These are phyloP conservation scores for Rhopilema esculentum DNA, from an alignment of 30 jellyfish, hydroid and myxozoan genomes.

Conservation along the genomic window DNA sequence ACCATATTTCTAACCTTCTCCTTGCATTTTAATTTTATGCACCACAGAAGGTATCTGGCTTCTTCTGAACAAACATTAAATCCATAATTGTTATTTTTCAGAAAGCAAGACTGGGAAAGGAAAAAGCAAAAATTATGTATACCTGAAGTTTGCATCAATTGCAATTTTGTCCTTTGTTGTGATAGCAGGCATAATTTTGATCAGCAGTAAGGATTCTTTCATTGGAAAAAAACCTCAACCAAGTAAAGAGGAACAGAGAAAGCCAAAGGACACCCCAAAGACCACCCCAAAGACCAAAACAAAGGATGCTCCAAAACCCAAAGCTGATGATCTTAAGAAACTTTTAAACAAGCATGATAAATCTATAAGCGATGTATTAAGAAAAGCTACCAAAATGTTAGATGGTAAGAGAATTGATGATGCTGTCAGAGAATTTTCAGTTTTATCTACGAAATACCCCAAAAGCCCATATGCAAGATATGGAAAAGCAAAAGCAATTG, in stretches of 20 bases:
- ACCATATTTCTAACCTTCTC: no score
- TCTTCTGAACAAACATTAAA: not conserved
- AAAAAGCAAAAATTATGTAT: not conserved
- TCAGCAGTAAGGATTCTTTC: not conserved
- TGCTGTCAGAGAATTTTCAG: conserved; percentile 58
- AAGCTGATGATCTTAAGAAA: not conserved
- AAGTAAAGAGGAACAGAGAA: not conserved
- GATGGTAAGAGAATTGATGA: conserved; percentile 55
- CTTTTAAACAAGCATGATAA: conserved; percentile 68
- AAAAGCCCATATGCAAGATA: conserved; percentile 82
- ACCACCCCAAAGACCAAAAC: not conserved
- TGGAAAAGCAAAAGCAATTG: conserved; percentile 82
- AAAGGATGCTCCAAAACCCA: conserved; percentile 7
- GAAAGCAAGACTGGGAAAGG: not conserved
- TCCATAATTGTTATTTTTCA: not conserved
- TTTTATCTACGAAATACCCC: conserved; percentile 44
- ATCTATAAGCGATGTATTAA: conserved; percentile 35
- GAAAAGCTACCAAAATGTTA: conserved; percentile 43
- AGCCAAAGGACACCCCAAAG: not conserved
- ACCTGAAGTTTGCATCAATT: not conserved
- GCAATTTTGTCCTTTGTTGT: not conserved
- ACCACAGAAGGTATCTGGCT: not conserved
- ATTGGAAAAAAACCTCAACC: not conserved
- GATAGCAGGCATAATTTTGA: not conserved
- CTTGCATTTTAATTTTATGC: no score